A percentile compares a stretch with the other conserved stretches of the same genome.
Evolutionary conservation across 2,113 vertebrate genomes (phyloP).

Genomic region (Lynx canadensis): DNA sequence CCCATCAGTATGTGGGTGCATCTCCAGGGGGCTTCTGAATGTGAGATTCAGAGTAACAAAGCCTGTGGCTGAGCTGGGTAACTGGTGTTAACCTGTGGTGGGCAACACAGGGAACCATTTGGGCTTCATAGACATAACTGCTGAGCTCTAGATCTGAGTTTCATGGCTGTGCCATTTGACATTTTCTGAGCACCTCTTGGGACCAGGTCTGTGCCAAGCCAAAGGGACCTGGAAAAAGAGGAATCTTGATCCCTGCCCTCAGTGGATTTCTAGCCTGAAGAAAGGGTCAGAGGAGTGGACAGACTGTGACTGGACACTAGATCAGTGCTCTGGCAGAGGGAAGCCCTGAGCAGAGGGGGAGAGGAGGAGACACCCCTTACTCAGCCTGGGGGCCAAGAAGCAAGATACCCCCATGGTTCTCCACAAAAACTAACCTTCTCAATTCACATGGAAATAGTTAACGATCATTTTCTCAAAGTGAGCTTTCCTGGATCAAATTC

Average conservation of each 20-base stretch:
- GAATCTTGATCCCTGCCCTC: background rate
- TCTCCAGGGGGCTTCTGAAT: background rate
- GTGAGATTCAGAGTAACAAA: background rate
- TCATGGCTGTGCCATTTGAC: background rate
- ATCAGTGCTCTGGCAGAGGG: background rate
- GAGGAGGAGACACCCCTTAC: background rate
- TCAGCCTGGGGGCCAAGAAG: background rate
- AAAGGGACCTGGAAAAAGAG: background rate
- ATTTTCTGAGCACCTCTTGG: background rate
- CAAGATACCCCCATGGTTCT: background rate
- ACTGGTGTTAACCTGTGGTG: background rate
- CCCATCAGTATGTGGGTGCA: accelerated
- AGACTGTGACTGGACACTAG: background rate
- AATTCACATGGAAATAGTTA: background rate
- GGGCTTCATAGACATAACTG: background rate
- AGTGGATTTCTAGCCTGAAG: background rate
- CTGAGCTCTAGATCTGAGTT: background rate
- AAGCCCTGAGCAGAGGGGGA: background rate
- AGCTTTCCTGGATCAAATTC: conserved; percentile 39
- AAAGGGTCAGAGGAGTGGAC: background rate
- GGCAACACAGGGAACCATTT: background rate
- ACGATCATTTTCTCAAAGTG: conserved; percentile 14
- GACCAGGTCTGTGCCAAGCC: background rate
- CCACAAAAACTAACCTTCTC: background rate
- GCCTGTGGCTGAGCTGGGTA: background rate